Evolutionary conservation across 2,113 vertebrate species (phyloP).

Genomic region (Carollia perspicillata): DNA sequence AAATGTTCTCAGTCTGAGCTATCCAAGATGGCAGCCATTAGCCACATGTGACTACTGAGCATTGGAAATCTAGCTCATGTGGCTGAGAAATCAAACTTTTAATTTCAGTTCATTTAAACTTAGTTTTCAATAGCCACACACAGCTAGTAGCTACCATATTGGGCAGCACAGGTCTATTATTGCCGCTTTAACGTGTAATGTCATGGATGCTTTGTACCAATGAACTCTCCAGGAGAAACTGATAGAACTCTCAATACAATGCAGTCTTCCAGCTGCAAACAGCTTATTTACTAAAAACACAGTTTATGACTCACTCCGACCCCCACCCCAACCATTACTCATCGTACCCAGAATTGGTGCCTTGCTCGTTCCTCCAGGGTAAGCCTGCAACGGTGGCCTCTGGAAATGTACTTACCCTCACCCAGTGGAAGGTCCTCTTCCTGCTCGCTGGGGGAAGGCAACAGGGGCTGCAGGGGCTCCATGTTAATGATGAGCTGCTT

Average conservation of each 20-base stretch:
- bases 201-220: background rate
- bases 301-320: background rate
- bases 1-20: background rate
- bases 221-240: background rate
- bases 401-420: slow-evolving; percentile 82
- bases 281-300: background rate
- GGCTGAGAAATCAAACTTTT: background rate
- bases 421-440: slow-evolving; percentile 83
- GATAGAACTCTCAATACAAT: background rate
- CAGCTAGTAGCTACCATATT: background rate
- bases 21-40: background rate
- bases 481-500: slow-evolving; percentile 98
- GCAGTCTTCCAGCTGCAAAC: background rate
- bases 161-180: background rate
- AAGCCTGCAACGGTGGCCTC: background rate
- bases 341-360: background rate
- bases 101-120: background rate
- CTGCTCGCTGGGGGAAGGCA: slow-evolving; percentile 90
- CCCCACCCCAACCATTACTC: background rate
- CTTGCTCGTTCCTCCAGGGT: background rate
- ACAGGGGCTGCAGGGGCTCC: slow-evolving; percentile 93
- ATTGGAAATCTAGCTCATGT: background rate
- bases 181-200: background rate
- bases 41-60: background rate
- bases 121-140: background rate